Evolutionary conservation across 2,888 invertebrate genomes (phyloP).

Genomic region (Tenodera sinensis): DNA sequence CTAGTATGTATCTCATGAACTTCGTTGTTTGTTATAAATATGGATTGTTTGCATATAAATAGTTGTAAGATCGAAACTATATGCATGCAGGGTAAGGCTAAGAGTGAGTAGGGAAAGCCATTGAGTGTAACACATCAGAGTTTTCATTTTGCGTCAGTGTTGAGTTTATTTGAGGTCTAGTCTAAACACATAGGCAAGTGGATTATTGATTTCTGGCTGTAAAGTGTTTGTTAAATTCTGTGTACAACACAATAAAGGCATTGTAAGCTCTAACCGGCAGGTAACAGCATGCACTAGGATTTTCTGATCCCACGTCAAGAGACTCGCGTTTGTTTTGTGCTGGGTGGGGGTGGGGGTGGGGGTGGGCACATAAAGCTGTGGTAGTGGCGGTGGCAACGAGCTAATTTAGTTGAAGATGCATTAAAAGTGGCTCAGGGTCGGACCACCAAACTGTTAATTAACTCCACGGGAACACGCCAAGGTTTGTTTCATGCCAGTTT

Average conservation of each 20-base stretch:
- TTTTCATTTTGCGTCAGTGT: no score
- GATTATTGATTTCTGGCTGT: neutral
- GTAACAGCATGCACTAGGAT: neutral
- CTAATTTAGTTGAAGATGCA: neutral
- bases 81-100: no score
- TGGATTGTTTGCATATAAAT: no score
- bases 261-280: neutral
- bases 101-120: no score
- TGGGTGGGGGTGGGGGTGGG: neutral
- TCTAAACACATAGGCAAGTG: neutral
- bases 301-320: neutral
- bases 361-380: neutral
- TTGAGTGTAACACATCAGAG: no score
- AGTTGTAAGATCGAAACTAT: no score
- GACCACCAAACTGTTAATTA: neutral
- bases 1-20: no score
- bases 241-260: neutral
- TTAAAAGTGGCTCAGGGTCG: neutral
- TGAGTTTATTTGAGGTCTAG: neutral
- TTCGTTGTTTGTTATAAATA: no score
- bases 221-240: neutral
- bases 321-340: neutral
- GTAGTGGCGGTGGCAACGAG: neutral
- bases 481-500: neutral
- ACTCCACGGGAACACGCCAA: neutral